Conservation (phyloP, 2,113 vertebrate species). For the Cynopterus brachyotis region DNA sequence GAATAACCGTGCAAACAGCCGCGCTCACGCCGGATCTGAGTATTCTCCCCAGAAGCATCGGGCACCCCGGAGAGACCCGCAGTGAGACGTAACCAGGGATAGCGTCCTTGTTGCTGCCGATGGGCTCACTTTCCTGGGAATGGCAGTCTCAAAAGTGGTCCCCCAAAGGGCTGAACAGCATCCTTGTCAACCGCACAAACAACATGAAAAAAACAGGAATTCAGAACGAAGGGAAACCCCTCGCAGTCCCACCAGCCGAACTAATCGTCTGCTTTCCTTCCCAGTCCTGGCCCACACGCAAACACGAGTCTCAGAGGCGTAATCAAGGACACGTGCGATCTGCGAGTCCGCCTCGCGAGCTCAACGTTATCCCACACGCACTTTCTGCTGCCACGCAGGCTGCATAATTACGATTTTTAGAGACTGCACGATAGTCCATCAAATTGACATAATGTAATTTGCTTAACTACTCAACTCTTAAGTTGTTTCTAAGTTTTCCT, state of each 20-base stretch:
- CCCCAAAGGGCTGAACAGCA: background rate
- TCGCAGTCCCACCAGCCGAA: background rate
- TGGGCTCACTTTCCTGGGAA: conserved; percentile 32
- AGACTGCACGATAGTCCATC: conserved; percentile 58
- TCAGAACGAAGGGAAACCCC: background rate
- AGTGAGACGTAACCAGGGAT: background rate
- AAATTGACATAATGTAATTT: conserved; percentile 65
- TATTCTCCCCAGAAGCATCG: conserved; percentile 45
- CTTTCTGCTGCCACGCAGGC: conserved; percentile 44
- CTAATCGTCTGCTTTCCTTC: conserved; percentile 55
- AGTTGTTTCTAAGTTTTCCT: conserved; percentile 55
- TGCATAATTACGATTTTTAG: conserved; percentile 69
- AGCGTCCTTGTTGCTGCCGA: background rate
- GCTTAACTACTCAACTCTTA: conserved; percentile 46
- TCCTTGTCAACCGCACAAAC: conserved; percentile 17
- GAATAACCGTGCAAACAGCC: conserved; percentile 29
- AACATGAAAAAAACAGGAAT: background rate
- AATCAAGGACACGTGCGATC: conserved; percentile 68
- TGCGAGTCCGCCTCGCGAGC: conserved; percentile 13
- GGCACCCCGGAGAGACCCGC: conserved; percentile 16
- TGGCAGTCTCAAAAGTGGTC: background rate
- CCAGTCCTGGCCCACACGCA: conserved; percentile 50
- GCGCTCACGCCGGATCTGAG: background rate
- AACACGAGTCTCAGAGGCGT: conserved; percentile 62
- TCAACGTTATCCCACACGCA: conserved; percentile 54